Conservation (phyloP, 2,888 invertebrate genomes). For the Therioaphis trifolii region DNA sequence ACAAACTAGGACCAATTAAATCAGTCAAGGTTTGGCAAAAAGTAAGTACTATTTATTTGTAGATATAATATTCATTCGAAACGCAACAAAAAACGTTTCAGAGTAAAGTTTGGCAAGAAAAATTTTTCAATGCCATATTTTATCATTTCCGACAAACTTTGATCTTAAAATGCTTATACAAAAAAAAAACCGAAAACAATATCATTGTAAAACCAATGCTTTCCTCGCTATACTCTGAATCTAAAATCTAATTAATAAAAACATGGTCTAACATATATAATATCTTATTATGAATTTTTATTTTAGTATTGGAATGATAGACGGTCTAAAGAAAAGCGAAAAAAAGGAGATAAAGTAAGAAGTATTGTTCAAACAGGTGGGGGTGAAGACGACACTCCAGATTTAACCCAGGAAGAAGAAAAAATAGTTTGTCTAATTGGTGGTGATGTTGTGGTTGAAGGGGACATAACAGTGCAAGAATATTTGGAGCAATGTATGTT, state of each 20-base stretch:
- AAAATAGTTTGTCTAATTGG: conserved; percentile 23
- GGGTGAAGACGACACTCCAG: background rate
- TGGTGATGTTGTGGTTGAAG: conserved; percentile 8
- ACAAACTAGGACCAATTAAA: conserved; percentile 17
- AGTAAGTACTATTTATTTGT: conserved; percentile 18
- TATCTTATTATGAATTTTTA: conserved; percentile 15
- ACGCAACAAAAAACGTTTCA: background rate
- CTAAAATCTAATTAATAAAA: too few relatives aligned
- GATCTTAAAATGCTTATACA: too few relatives aligned
- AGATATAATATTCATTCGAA: background rate
- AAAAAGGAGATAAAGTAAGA: conserved; percentile 15
- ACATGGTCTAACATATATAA: background rate
- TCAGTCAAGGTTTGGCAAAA: conserved; percentile 21
- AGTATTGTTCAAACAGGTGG: conserved; percentile 9
- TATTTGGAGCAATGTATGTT: conserved; percentile 8
- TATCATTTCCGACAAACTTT: too few relatives aligned
- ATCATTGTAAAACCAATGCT: too few relatives aligned
- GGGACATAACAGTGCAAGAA: background rate
- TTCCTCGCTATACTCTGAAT: too few relatives aligned
- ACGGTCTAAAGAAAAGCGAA: background rate
- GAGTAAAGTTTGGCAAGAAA: too few relatives aligned
- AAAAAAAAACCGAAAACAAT: too few relatives aligned
- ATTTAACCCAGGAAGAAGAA: conserved; percentile 14
- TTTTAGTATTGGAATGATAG: conserved; percentile 10
- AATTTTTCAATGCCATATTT: too few relatives aligned